A percentile compares a stretch with the other conserved stretches of the same genome.
phyloP scores from a whole-genome alignment of 2,888 invertebrate genomes.

The Drosophila flavopinicola region DNA sequence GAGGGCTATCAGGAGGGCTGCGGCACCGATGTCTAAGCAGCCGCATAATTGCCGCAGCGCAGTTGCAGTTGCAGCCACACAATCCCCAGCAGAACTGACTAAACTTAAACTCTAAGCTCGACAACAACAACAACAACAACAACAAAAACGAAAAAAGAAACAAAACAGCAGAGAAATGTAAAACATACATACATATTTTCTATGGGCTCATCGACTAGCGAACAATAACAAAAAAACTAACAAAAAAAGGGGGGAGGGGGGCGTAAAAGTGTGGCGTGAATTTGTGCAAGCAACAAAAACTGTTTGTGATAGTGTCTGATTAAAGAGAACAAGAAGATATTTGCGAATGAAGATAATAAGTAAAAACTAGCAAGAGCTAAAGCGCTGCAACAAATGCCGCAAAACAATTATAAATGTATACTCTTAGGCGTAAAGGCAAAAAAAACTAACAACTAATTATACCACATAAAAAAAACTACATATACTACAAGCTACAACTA shows the following conservation, averaged over 20 bases:
- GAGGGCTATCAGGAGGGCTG: conserved; percentile 97
- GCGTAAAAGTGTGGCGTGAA: conserved; percentile 39
- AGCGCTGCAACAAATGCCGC: conserved; percentile 6
- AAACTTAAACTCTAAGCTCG: conserved; percentile 60
- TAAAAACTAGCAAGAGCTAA: conserved; percentile 47
- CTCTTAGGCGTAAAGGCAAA: conserved; percentile 62
- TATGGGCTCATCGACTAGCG: conserved; percentile 44
- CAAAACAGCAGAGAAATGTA: not conserved
- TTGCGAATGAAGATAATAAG: conserved; percentile 81
- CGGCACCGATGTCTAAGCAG: conserved; percentile 92
- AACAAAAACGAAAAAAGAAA: too few relatives aligned
- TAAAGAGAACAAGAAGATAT: conserved; percentile 59
- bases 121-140: too few relatives aligned
- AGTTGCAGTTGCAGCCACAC: conserved; percentile 1
- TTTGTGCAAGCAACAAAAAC: conserved; percentile 69
- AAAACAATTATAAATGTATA: conserved; percentile 63
- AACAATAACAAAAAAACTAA: conserved; percentile 2
- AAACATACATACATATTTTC: conserved; percentile 17
- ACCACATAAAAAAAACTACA: conserved; percentile 12
- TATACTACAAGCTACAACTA: conserved; percentile 41
- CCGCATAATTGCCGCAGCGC: too few relatives aligned
- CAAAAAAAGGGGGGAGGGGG: conserved; percentile 3
- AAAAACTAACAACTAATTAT: conserved; percentile 5
- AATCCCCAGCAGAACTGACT: conserved; percentile 74
- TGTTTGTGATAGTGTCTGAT: conserved; percentile 84